Percentiles rank a stretch among this genome's conserved stretches.
Evolutionary conservation across 1,140 invertebrate species (phyloP).

Genomic region (Melanaphis sacchari): DNA sequence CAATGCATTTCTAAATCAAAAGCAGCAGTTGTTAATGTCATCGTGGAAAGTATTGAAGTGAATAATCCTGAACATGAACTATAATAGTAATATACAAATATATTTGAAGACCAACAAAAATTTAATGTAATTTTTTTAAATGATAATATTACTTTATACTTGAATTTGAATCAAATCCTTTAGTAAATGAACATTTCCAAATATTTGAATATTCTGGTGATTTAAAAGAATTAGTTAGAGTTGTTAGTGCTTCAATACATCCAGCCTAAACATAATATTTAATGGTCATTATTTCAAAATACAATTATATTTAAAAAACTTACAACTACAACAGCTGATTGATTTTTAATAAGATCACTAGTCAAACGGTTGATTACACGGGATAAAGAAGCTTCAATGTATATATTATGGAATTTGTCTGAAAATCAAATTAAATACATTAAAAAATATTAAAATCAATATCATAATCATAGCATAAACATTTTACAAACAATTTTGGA

Average conservation of each 20-base stretch:
- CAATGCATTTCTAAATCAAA: conserved; percentile 53
- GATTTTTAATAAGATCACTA: conserved; percentile 66
- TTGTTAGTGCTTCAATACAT: conserved; percentile 49
- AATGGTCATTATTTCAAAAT: background rate
- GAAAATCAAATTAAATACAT: background rate
- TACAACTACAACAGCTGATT: conserved; percentile 62
- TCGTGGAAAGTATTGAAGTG: conserved; percentile 42
- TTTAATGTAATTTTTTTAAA: conserved; percentile 2
- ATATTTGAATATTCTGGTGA: conserved; percentile 49
- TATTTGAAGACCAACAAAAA: background rate
- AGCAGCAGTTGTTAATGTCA: conserved; percentile 51
- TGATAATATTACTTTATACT: conserved; percentile 28
- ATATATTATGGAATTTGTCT: background rate
- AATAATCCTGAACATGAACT: conserved; percentile 57
- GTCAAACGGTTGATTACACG: conserved; percentile 59
- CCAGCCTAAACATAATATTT: conserved; percentile 57
- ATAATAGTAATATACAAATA: conserved; percentile 15
- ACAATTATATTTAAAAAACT: background rate
- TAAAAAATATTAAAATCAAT: background rate
- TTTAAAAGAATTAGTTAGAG: conserved; percentile 29
- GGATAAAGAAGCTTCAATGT: conserved; percentile 34
- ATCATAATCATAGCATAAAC: background rate
- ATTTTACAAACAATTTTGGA: conserved; percentile 41
- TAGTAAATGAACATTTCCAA: conserved; percentile 28
- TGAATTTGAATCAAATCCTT: conserved; percentile 42